phyloP scores from a whole-genome alignment of 2,113 vertebrate genomes.

The Callipepla squamata region DNA sequence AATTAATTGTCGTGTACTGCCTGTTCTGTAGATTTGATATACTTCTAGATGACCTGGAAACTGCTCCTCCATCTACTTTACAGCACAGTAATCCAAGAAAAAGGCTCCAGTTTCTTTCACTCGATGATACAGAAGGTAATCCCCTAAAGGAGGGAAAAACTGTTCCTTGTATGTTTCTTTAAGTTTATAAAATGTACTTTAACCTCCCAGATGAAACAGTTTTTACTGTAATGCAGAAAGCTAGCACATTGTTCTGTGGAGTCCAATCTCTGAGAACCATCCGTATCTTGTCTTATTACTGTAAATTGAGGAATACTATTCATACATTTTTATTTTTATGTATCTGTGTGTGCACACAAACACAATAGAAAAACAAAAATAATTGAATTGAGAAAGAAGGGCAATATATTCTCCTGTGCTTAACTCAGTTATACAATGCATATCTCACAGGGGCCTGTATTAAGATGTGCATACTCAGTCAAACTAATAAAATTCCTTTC shows the following conservation, averaged over 20 bases:
- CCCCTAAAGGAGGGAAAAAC: background rate
- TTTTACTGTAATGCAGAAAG: background rate
- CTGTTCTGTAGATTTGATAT: slow-evolving; percentile 80
- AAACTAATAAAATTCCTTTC: background rate
- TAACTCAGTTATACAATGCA: background rate
- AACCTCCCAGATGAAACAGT: background rate
- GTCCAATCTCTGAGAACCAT: background rate
- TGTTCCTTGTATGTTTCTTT: background rate
- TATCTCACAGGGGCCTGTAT: background rate
- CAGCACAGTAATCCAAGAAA: slow-evolving; percentile 81
- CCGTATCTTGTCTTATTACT: background rate
- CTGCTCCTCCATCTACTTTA: slow-evolving; percentile 73
- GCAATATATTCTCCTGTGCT: background rate
- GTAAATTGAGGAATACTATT: background rate
- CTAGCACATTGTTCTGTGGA: background rate
- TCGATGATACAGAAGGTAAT: slow-evolving; percentile 83
- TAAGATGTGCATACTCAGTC: background rate
- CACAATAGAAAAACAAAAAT: background rate
- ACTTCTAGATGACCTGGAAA: slow-evolving; percentile 81
- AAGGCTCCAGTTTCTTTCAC: slow-evolving; percentile 85
- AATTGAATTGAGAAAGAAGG: background rate
- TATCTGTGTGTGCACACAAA: background rate
- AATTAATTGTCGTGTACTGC: slow-evolving; percentile 26
- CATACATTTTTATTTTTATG: background rate
- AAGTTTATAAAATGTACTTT: background rate